phyloP scores from a whole-genome alignment of 1,140 invertebrate genomes.

The Neodiprion fabricii region DNA sequence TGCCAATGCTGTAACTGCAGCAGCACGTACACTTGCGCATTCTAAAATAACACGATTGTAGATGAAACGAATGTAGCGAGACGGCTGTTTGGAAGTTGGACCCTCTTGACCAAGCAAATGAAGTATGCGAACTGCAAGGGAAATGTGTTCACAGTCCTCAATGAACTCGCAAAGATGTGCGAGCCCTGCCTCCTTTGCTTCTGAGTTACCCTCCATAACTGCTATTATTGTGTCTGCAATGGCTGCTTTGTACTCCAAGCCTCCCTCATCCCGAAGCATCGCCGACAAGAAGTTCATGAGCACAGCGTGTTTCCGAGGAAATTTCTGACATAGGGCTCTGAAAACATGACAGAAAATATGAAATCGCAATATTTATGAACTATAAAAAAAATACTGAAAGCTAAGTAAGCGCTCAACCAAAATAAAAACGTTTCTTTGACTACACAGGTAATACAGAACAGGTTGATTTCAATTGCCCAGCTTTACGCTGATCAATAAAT shows the following conservation, averaged over 20 bases:
- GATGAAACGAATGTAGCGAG: constrained; percentile 96
- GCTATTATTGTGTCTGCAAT: constrained; percentile 98
- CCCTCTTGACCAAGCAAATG: constrained; percentile 98
- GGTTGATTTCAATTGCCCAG: background rate
- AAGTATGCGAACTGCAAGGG: constrained; percentile 94
- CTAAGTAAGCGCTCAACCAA: background rate
- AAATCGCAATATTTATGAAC: constrained; percentile 5
- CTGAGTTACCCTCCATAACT: constrained; percentile 95
- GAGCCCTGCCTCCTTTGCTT: constrained; percentile 94
- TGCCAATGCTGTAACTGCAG: constrained; percentile 95
- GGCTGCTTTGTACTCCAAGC: constrained; percentile 97
- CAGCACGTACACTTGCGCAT: constrained; percentile 91
- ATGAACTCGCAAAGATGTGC: constrained; percentile 99
- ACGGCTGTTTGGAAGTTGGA: constrained; percentile 91
- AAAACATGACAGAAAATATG: constrained; percentile 19
- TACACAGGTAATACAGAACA: background rate
- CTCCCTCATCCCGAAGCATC: constrained; percentile 97
- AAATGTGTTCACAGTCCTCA: constrained; percentile 98
- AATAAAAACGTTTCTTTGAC: background rate
- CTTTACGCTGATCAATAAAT: background rate
- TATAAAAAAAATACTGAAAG: background rate
- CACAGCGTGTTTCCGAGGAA: constrained; percentile 94
- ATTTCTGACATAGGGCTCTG: constrained; percentile 91
- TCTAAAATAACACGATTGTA: constrained; percentile 99
- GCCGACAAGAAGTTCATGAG: constrained; percentile 96